A percentile compares a stretch with the other conserved stretches of the same genome.
Evolutionary conservation across 2,888 invertebrate genomes (phyloP).

Genomic region (Piscicola geometra): DNA sequence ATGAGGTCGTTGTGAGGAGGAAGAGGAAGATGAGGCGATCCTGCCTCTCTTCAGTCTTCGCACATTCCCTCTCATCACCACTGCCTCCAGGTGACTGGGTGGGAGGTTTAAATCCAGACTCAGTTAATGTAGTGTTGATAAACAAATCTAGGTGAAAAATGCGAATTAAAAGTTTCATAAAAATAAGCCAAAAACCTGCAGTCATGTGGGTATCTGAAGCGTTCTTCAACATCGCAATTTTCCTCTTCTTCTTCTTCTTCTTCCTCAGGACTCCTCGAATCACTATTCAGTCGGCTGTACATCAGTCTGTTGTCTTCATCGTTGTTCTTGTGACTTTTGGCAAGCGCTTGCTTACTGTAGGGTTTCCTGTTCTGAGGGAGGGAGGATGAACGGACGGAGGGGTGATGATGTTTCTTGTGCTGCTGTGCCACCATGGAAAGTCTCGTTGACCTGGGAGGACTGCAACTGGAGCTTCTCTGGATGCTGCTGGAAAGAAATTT

Average conservation of each 20-base stretch:
- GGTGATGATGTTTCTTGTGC: background rate
- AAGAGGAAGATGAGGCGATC: constrained; percentile 1
- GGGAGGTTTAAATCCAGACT: no score
- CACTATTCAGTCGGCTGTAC: no score
- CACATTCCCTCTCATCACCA: background rate
- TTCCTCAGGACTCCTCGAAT: background rate
- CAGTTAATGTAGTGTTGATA: no score
- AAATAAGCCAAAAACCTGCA: no score
- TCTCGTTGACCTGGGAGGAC: background rate
- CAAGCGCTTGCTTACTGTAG: no score
- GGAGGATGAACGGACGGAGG: background rate
- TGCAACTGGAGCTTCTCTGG: constrained; percentile 25
- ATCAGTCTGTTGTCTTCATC: background rate
- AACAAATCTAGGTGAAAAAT: no score
- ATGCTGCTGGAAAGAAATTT: background rate
- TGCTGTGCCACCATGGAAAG: background rate
- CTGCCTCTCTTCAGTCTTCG: constrained; percentile 6
- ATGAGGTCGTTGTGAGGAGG: constrained; percentile 16
- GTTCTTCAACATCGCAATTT: no score
- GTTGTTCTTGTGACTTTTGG: background rate
- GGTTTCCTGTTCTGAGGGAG: background rate
- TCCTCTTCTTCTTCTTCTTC: background rate
- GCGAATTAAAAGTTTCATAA: no score
- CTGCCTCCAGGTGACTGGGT: background rate
- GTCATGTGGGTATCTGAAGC: no score